Evolutionary conservation across 2,113 vertebrate genomes (phyloP).

Genomic region (Ellobius talpinus): DNA sequence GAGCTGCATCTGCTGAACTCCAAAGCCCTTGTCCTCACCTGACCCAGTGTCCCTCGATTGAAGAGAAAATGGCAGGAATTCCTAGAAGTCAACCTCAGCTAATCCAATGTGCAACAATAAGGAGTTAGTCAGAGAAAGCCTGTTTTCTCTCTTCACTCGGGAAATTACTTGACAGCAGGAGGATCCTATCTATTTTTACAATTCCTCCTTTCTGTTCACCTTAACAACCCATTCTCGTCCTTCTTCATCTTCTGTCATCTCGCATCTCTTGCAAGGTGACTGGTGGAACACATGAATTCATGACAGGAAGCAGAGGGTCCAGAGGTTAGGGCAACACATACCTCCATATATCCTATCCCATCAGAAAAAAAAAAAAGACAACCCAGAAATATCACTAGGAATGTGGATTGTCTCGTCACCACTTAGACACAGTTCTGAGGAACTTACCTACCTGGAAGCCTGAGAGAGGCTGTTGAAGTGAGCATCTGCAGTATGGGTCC

Average conservation of each 20-base stretch:
- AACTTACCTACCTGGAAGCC: not conserved
- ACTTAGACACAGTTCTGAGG: not conserved
- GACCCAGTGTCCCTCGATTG: not conserved
- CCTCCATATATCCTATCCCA: not conserved
- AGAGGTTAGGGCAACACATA: not conserved
- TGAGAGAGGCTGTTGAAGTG: not conserved
- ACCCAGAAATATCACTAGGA: not conserved
- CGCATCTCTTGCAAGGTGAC: not conserved
- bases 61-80: not conserved
- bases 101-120: slow-evolving; percentile 31
- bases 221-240: not conserved
- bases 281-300: not conserved
- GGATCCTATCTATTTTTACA: not conserved
- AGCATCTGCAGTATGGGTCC: not conserved
- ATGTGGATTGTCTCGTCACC: not conserved
- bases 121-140: not conserved
- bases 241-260: not conserved
- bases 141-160: not conserved
- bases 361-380: too few relatives aligned
- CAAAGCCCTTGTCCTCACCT: not conserved
- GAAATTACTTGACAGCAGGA: not conserved
- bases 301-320: not conserved
- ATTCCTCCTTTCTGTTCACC: not conserved
- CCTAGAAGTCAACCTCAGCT: slow-evolving; percentile 31
- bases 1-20: not conserved